phyloP scores from a whole-genome alignment of 1,140 invertebrate genomes.

The Drosophila parvula region DNA sequence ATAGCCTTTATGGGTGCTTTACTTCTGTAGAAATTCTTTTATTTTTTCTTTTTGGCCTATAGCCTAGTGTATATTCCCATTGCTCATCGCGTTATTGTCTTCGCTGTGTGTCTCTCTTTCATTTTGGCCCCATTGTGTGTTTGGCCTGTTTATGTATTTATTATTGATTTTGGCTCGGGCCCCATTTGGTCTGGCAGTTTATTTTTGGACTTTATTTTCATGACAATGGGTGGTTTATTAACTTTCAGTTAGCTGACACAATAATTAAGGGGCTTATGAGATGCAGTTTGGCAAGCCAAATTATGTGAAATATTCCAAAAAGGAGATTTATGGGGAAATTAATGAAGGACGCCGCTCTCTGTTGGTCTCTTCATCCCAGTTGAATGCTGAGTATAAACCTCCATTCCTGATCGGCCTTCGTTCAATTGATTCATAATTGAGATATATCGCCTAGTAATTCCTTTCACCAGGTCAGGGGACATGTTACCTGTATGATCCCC shows the following conservation, averaged over 20 bases:
- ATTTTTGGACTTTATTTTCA: constrained; percentile 53
- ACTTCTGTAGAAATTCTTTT: constrained; percentile 2
- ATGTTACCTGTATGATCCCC: constrained; percentile 5
- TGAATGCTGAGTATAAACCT: background rate
- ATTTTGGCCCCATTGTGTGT: constrained; percentile 19
- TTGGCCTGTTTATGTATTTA: constrained; percentile 51
- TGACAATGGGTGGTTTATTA: constrained; percentile 56
- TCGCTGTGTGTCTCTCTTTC: constrained; percentile 1
- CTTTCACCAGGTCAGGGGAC: constrained; percentile 6
- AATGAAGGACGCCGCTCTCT: background rate
- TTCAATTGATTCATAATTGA: constrained; percentile 22
- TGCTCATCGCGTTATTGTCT: constrained; percentile 8
- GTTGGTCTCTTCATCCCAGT: background rate
- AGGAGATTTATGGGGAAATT: constrained; percentile 29
- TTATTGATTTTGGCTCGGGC: constrained; percentile 48
- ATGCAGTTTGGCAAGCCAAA: constrained; percentile 32
- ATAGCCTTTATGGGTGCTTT: background rate
- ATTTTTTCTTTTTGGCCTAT: background rate
- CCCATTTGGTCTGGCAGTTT: constrained; percentile 44
- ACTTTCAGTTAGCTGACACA: constrained; percentile 56
- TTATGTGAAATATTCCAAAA: constrained; percentile 18
- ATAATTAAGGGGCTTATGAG: constrained; percentile 45
- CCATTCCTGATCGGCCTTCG: background rate
- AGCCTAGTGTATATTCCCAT: constrained; percentile 2
- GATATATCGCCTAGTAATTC: constrained; percentile 10